Evolutionary conservation across 2,113 vertebrate species (phyloP), one percentile per base, ranked within the genome.

Genomic region (Erythrocercus mccallii): DNA sequence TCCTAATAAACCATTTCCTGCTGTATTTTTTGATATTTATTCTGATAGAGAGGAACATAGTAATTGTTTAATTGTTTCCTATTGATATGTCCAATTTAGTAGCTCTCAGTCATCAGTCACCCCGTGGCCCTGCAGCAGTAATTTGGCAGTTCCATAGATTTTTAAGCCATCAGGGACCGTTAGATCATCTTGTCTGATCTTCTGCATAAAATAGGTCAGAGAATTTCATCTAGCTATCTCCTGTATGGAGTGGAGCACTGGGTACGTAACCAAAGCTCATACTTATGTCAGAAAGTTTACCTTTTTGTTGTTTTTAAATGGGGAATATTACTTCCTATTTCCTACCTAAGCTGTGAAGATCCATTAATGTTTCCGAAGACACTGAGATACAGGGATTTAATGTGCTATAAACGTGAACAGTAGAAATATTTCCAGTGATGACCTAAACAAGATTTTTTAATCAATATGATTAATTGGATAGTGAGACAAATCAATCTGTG

Each of bases 391-490:
- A 5, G 51, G 13, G 27, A 89, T 89, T 89, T 81, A 94, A 95
- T 68, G 37, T 86, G 37, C 44, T 89, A 30, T 84, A 92, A 81
- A 89, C 44, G 10, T 23, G 56, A 90, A 86, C 47, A 48, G 20
- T 60, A 72, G 33, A 93, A 92, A 84, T 89, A 86, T 83, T 95
- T 94, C 48, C 48, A 81, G 19, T 76, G 27, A 76, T 92, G 86
- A 86, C 51, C 51, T 78, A 89, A 94, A 92, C 37, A 78, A 37
- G n/a, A 68, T 53, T 87, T 87, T 92, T 96, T 68, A 91, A 92
- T 94, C 86, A 89, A 81, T 91, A 22, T 92, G 83, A 79, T 88
- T 28, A 86, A 60, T 66, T 56, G 24, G 48, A 37, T 66, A 71
- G 24, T 40, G 28, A 37, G 47, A 69, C 53, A 95, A 91, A 94